Evolutionary conservation across 1,140 invertebrate genomes (phyloP), one percentile per base, ranked within the genome.

Genomic region (Metaphire vulgaris): DNA sequence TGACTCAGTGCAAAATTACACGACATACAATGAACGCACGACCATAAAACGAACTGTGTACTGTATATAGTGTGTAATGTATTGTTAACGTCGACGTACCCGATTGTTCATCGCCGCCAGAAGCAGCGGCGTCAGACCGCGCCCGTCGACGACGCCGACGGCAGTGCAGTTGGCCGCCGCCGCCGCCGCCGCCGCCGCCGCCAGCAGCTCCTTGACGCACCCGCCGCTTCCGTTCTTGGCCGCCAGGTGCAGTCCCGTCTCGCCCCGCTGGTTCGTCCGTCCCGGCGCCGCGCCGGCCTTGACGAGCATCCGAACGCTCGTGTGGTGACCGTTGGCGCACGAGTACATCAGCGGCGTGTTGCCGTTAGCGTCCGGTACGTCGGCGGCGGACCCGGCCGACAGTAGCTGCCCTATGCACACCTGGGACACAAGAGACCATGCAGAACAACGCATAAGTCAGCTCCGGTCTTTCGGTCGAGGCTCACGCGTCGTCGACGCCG

Each of bases 301-400:
- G 29, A 75, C 26, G 0, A 75, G 56, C 65, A 68, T 68, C n/a
- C 66, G 28, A 0, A 68, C 64, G 29, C 30, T 68, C 32, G 74
- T 29, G 16, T 32, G 16, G 74, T 75, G 74, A 31, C 74, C 74
- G 21, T 32, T 66, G 30, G 56, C 31, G 29, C 56, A 56, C 21
- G 74, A 56, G 29, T 75, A 69, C 66, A 34, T 68, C n/a, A 75
- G 67, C 21, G 74, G 74, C 30, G 74, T 68, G 65, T 69, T 68
- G 26, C 74, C 74, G 31, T 29, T 21, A 6, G 74, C 14, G 74
- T 75, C 74, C 26, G 31, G 56, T 33, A 67, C 33, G 30, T 68
- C 74, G 56, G 56, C 26, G n/a, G 31, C n/a, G 26, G 74, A 56
- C 1, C 65, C 32, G 16, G 21, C 64, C 26, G 64, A 56, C 26